phyloP scores from a whole-genome alignment of 1,140 invertebrate species.

The Branchinecta lynchi region DNA sequence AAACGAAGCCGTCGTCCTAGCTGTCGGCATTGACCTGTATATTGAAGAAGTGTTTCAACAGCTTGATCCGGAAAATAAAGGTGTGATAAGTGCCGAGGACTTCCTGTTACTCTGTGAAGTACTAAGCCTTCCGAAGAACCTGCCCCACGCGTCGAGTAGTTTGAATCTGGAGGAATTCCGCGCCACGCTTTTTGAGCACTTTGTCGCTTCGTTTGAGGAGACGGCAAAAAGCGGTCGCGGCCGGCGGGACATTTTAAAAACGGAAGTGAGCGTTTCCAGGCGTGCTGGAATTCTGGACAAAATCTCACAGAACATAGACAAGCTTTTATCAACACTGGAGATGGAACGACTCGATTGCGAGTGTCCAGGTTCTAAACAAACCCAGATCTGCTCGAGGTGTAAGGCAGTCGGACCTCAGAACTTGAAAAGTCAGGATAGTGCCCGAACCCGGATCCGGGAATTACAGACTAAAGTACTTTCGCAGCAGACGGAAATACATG shows the following conservation, averaged over 20 bases:
- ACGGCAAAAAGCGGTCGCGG: background rate
- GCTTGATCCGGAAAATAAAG: background rate
- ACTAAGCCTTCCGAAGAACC: background rate
- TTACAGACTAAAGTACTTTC: background rate
- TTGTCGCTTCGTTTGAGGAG: background rate
- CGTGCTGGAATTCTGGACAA: slow-evolving; percentile 7
- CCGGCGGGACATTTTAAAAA: background rate
- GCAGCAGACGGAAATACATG: background rate
- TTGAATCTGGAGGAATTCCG: background rate
- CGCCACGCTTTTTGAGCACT: background rate
- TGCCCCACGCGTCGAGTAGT: background rate
- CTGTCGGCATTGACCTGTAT: background rate
- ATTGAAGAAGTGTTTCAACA: background rate
- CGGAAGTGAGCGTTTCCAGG: background rate
- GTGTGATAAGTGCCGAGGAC: background rate
- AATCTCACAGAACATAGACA: slow-evolving; percentile 6
- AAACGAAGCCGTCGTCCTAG: background rate
- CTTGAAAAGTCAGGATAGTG: background rate
- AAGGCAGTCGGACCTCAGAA: background rate
- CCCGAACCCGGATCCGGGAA: background rate
- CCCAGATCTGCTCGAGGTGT: background rate
- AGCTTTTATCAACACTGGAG: slow-evolving; percentile 3
- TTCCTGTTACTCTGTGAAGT: background rate
- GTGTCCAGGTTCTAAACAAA: background rate
- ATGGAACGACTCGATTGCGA: background rate